Evolutionary conservation across 2,888 invertebrate genomes (phyloP).

Genomic region (Rutpela maculata): DNA sequence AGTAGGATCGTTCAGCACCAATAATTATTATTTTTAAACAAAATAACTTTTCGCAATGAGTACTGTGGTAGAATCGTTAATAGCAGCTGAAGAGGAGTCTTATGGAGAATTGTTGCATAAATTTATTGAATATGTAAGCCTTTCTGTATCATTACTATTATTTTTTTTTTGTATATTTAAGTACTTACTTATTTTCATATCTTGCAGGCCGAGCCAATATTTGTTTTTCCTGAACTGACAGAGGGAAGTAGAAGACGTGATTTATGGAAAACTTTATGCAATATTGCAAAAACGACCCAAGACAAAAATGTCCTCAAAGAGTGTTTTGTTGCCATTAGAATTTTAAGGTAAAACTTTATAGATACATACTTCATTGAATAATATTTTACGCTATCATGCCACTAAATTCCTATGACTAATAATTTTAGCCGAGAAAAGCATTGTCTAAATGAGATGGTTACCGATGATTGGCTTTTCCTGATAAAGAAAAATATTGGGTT

Average conservation of each 20-base stretch:
- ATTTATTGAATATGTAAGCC: conserved; percentile 71
- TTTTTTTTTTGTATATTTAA: neutral
- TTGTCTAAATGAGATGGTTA: conserved; percentile 81
- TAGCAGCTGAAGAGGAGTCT: conserved; percentile 61
- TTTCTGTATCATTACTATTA: too few relatives aligned
- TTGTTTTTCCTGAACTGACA: conserved; percentile 75
- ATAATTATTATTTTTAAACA: neutral
- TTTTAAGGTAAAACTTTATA: conserved; percentile 79
- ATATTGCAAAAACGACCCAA: conserved; percentile 76
- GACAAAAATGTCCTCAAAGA: conserved; percentile 73
- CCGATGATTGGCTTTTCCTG: conserved; percentile 81
- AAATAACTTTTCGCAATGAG: conserved; percentile 20
- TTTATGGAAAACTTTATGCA: conserved; percentile 80
- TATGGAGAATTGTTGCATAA: conserved; percentile 64
- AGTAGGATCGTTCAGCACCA: neutral
- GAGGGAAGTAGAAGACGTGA: conserved; percentile 74
- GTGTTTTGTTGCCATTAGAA: conserved; percentile 79
- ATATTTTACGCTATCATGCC: too few relatives aligned
- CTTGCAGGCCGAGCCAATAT: conserved; percentile 76
- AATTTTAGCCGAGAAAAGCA: conserved; percentile 85
- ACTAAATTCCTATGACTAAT: neutral
- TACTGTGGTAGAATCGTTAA: conserved; percentile 38
- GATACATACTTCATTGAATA: too few relatives aligned
- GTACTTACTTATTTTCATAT: conserved; percentile 18
- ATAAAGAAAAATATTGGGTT: conserved; percentile 83